These are phyloP conservation scores for Nannospalax galili DNA, from an alignment of 2,113 vertebrate genomes.

Conservation along the genomic window DNA sequence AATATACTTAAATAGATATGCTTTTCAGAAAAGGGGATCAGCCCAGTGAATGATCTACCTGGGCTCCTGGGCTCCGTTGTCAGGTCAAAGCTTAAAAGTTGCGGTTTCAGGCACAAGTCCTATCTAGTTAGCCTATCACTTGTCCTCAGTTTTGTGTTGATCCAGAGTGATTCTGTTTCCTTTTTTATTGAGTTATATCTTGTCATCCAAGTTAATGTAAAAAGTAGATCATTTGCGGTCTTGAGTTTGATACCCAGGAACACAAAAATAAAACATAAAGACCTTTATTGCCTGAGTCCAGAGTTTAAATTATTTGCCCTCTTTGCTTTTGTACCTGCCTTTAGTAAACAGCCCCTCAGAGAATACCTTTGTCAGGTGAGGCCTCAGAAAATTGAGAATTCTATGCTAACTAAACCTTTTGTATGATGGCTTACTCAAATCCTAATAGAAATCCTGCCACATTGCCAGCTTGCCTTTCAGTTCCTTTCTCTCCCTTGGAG, in stretches of 20 bases:
- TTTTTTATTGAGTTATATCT: conserved; percentile 40
- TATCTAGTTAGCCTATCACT: neutral
- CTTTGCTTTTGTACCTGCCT: neutral
- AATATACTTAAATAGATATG: conserved; percentile 37
- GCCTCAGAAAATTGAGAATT: conserved; percentile 50
- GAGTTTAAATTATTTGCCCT: conserved; percentile 29
- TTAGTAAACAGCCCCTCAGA: conserved; percentile 39
- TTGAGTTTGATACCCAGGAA: neutral
- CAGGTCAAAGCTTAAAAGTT: conserved; percentile 32
- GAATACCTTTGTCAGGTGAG: neutral
- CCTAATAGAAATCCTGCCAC: conserved; percentile 38
- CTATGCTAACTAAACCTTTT: conserved; percentile 44
- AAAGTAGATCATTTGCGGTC: neutral
- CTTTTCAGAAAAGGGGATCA: conserved; percentile 29
- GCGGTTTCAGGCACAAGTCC: neutral
- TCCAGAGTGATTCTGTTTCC: neutral
- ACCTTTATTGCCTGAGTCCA: neutral
- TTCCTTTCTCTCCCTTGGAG: neutral
- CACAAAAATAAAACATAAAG: neutral
- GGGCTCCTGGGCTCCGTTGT: neutral
- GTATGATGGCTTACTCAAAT: conserved; percentile 42
- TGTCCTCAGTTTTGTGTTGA: neutral
- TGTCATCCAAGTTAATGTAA: conserved; percentile 4
- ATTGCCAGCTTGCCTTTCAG: conserved; percentile 17
- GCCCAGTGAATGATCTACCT: neutral